These are phyloP conservation scores for Bombus cullumanus DNA, from an alignment of 1,140 invertebrate genomes.

Conservation along the genomic window DNA sequence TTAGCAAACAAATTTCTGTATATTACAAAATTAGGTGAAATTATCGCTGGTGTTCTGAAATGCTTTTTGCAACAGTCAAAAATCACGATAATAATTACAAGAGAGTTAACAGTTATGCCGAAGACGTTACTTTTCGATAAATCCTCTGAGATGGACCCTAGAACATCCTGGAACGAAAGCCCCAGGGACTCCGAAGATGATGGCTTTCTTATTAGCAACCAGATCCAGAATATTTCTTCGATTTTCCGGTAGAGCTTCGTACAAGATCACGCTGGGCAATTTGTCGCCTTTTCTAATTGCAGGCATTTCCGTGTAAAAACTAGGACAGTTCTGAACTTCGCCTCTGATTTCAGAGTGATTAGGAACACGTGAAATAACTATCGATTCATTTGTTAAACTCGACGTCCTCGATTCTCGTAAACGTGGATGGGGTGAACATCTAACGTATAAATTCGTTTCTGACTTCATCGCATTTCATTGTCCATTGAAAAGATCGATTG, in stretches of 20 bases:
- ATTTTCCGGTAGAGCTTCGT: constrained; percentile 82
- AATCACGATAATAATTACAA: background rate
- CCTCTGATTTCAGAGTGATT: background rate
- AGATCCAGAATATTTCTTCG: constrained; percentile 81
- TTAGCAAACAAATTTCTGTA: background rate
- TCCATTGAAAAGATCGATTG: background rate
- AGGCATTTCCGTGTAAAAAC: constrained; percentile 16
- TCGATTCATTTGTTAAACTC: background rate
- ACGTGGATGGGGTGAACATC: background rate
- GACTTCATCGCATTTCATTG: background rate
- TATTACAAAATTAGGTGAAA: background rate
- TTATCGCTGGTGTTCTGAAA: background rate
- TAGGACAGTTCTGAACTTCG: background rate
- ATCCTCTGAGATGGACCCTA: constrained; percentile 65
- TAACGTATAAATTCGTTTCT: background rate
- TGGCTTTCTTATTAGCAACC: constrained; percentile 82
- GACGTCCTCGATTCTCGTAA: background rate
- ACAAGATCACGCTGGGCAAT: constrained; percentile 83
- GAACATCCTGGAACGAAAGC: constrained; percentile 84
- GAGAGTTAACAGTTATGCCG: too few species aligned
- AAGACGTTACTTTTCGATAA: constrained; percentile 49
- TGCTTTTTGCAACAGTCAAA: background rate
- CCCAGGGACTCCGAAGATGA: constrained; percentile 85
- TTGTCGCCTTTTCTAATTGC: constrained; percentile 80
- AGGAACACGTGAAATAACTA: background rate